phyloP scores from a whole-genome alignment of 1,140 invertebrate species.

The Himalopsyche phryganea region DNA sequence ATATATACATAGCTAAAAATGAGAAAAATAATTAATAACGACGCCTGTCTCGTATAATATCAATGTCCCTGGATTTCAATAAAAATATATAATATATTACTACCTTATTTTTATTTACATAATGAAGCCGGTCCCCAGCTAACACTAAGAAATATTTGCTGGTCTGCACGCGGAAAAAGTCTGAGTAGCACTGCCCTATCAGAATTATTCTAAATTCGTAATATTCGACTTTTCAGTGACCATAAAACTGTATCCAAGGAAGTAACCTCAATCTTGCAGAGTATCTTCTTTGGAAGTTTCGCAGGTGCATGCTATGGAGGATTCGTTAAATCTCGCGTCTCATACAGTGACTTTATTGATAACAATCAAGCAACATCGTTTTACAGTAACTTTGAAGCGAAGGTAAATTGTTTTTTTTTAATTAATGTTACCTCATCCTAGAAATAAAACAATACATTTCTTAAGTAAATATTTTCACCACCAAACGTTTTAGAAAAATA shows the following conservation, averaged over 20 bases:
- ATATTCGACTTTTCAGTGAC: conserved; percentile 31
- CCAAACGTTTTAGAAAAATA: background rate
- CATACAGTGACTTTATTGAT: conserved; percentile 66
- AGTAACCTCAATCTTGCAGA: conserved; percentile 56
- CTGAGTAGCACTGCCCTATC: too few relatives aligned
- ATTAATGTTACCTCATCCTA: background rate
- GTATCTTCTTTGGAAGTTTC: conserved; percentile 52
- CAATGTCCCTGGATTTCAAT: too few relatives aligned
- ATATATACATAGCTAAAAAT: too few relatives aligned
- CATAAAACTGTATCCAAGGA: conserved; percentile 51
- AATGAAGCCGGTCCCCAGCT: too few relatives aligned
- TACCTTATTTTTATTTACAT: too few relatives aligned
- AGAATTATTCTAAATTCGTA: too few relatives aligned
- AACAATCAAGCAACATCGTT: conserved; percentile 70
- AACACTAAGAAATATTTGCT: too few relatives aligned
- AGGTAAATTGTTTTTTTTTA: too few relatives aligned
- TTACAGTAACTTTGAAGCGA: conserved; percentile 62
- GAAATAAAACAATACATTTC: background rate
- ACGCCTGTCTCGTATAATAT: too few relatives aligned
- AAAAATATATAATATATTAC: too few relatives aligned
- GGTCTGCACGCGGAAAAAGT: too few relatives aligned
- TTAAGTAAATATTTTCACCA: background rate
- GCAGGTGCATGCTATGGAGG: conserved; percentile 63
- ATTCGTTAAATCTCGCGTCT: conserved; percentile 52
- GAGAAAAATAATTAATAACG: too few relatives aligned